Base-by-base conservation (phyloP, 2,888 invertebrate species). In the Diaprepes abbreviatus region DNA sequence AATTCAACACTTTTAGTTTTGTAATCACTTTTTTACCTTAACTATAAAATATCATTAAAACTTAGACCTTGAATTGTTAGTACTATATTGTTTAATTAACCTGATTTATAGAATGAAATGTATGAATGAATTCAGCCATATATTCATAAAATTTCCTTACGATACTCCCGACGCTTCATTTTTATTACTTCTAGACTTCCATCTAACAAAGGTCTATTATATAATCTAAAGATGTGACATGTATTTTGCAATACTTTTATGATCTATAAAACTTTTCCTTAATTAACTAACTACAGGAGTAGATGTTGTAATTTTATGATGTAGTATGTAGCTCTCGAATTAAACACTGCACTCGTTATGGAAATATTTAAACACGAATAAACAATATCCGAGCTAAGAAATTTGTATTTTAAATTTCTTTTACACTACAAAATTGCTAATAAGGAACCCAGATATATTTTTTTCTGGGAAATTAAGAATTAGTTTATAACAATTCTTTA, bases 191-290 rank as follows among this genome's bases (percentile, higher is more conserved):
- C 35, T 14, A 52, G 38, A 38, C 52, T 28, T 55, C 16, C 64
- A 64, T 33, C 55, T 64, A 55, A 64, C 55, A 35, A 12, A 64
- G 21, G 33, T 28, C 12, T 64, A 31, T 31, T 40, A 31, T 28
- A 31, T 40, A 64, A 33, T 10, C 28, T n/a, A 38, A 54, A 54
- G 54, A 43, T 43, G 45, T n/a, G 40, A 31, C 52, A 40, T 45
- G 43, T n/a, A 40, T 43, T 55, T 64, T 43, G 64, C 55, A 40
- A 43, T 40, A 43, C 21, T 64, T 64, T 64, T 64, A 64, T 64
- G 55, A 55, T 55, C 55, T 14, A 64, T 64, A 64, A 64, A 64
- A 40, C n/a, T n/a, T n/a, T n/a, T n/a, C n/a, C n/a, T n/a, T 28
- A 50, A 17, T 63, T 63, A 54, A 45, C 45, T 45, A 24, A n/a